Evolutionary conservation across 1,140 invertebrate genomes (phyloP).

Genomic region (Micrasema minimum): DNA sequence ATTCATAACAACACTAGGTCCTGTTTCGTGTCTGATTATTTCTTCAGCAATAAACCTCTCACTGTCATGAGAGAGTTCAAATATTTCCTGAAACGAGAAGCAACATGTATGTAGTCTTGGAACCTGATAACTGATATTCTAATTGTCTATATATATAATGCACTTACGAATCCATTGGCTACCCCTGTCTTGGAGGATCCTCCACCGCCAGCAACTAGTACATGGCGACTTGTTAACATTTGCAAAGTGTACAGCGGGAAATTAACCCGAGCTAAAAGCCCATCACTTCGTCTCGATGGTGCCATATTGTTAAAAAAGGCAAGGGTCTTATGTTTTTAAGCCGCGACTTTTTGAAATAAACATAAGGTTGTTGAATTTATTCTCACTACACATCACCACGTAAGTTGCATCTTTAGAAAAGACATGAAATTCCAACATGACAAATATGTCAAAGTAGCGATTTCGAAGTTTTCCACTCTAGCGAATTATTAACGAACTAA

Average conservation of each 20-base stretch:
- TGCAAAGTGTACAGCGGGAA: constrained; percentile 93
- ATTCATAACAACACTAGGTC: constrained; percentile 91
- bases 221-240: constrained; percentile 90
- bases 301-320: constrained; percentile 40
- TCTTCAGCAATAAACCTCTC: constrained; percentile 84
- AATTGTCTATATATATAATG: neutral
- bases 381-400: constrained; percentile 43
- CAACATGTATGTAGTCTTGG: neutral
- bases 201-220: constrained; percentile 94
- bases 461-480: constrained; percentile 25
- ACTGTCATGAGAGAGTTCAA: constrained; percentile 87
- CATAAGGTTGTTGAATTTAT: constrained; percentile 38
- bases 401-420: constrained; percentile 40
- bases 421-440: constrained; percentile 50
- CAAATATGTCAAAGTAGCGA: constrained; percentile 50
- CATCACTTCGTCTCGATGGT: constrained; percentile 62
- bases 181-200: constrained; percentile 95
- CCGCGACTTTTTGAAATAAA: constrained; percentile 29
- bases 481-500: constrained; percentile 36
- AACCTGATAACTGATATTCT: too few relatives aligned
- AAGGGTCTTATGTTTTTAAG: constrained; percentile 34
- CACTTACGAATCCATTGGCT: constrained; percentile 92
- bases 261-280: constrained; percentile 85
- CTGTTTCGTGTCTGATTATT: constrained; percentile 88
- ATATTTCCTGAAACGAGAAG: constrained; percentile 80